A percentile compares a stretch with the other conserved stretches of the same genome.
Evolutionary conservation across 2,797 vertebrate genomes (phyloP).

Genomic region (Acanthurus tractus): DNA sequence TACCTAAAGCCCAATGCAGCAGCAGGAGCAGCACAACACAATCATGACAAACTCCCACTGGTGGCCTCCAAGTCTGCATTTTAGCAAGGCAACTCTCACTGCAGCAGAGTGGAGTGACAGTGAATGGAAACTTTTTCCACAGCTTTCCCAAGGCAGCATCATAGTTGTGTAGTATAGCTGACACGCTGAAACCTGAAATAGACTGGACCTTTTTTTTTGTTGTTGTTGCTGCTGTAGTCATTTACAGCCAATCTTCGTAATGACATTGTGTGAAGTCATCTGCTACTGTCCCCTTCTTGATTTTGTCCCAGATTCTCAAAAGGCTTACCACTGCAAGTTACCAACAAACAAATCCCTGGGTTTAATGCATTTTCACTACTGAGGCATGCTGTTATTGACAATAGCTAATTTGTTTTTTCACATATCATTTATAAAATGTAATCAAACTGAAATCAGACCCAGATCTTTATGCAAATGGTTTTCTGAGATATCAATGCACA

Average conservation of each 20-base stretch:
- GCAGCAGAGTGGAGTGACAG: conserved; percentile 76
- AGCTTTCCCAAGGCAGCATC: conserved; percentile 68
- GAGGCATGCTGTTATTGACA: conserved; percentile 8
- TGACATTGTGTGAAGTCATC: conserved; percentile 64
- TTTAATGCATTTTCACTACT: conserved; percentile 43
- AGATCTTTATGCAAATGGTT: conserved; percentile 27
- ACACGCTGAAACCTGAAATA: conserved; percentile 71
- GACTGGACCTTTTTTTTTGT: conserved; percentile 25
- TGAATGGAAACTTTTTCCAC: conserved; percentile 76
- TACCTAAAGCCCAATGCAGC: conserved; percentile 74
- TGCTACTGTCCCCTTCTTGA: conserved; percentile 47
- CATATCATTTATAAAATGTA: conserved; percentile 17
- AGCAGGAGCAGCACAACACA: conserved; percentile 76
- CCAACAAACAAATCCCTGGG: conserved; percentile 32
- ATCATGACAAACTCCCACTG: conserved; percentile 79
- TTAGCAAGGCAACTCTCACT: conserved; percentile 73
- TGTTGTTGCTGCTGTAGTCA: conserved; percentile 24
- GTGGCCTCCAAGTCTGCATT: conserved; percentile 78
- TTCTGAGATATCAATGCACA: conserved; percentile 1
- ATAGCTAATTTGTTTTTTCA: conserved; percentile 4
- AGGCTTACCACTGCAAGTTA: conserved; percentile 17
- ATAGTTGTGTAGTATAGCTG: conserved; percentile 72
- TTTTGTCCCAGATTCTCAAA: conserved; percentile 30
- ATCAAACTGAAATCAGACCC: conserved; percentile 20
- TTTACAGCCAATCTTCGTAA: conserved; percentile 64